phyloP scores from a whole-genome alignment of 2,113 vertebrate species.

The Psilopsiagon aurifrons region DNA sequence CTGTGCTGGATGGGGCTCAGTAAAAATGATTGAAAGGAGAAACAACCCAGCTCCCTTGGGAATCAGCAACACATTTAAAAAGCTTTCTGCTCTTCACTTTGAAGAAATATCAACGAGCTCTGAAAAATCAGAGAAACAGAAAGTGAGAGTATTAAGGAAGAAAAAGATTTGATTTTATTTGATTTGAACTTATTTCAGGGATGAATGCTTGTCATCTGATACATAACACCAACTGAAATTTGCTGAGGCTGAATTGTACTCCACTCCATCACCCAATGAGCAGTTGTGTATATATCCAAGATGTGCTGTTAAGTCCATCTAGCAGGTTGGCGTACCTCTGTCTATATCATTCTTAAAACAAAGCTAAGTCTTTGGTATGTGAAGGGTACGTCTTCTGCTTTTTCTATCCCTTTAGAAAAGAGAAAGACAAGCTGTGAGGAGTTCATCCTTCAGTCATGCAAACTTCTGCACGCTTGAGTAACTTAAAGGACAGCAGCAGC shows the following conservation, averaged over 20 bases:
- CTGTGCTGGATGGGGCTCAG: not conserved
- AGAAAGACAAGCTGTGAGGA: not conserved
- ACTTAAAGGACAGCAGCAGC: not conserved
- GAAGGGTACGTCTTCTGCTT: not conserved
- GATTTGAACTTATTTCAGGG: not conserved
- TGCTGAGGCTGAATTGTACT: not conserved
- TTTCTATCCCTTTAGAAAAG: not conserved
- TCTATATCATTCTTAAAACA: not conserved
- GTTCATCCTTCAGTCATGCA: not conserved
- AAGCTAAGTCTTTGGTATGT: accelerated
- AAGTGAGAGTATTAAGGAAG: not conserved
- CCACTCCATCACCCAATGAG: accelerated
- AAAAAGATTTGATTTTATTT: not conserved
- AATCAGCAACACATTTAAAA: not conserved
- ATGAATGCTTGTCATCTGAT: not conserved
- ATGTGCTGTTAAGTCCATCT: not conserved
- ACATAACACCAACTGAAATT: not conserved
- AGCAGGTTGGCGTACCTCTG: not conserved
- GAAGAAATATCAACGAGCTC: not conserved
- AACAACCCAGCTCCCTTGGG: not conserved
- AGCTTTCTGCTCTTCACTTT: not conserved
- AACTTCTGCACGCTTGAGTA: not conserved
- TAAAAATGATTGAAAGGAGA: not conserved
- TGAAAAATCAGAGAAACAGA: not conserved
- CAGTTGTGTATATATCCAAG: not conserved